Evolutionary conservation across 2,113 vertebrate genomes (phyloP).

Genomic region (Hiodon alosoides): DNA sequence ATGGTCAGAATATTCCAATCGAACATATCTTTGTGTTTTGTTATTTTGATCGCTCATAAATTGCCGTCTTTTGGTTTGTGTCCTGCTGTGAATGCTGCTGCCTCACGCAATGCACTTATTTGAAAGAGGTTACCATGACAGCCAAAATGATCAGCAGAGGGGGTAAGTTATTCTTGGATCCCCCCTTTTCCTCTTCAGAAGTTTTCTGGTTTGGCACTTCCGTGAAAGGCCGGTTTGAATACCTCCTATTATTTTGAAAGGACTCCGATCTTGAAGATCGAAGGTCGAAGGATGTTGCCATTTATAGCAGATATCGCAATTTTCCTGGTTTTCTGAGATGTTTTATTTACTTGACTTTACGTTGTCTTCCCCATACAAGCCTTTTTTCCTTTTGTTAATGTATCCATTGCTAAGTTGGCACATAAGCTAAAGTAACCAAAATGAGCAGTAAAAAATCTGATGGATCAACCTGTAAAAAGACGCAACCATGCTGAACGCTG

Average conservation of each 20-base stretch:
- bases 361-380: no score
- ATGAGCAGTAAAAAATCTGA: not conserved
- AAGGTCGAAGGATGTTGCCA: not conserved
- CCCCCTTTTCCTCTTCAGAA: conserved; percentile 17
- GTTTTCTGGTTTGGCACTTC: not conserved
- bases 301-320: no score
- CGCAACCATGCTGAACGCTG: not conserved
- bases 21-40: not conserved
- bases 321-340: not conserved
- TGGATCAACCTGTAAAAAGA: not conserved
- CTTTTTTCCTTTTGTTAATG: no score
- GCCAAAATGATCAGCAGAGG: conserved; percentile 23
- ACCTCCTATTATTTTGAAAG: conserved; percentile 11
- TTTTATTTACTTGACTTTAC: not conserved
- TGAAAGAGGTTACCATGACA: conserved; percentile 39
- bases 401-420: no score
- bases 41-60: not conserved
- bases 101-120: conserved; percentile 28
- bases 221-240: not conserved
- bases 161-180: conserved; percentile 28
- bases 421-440: no score
- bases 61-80: conserved; percentile 16
- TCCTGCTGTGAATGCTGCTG: conserved; percentile 25
- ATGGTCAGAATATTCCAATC: not conserved
- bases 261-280: conserved; percentile 1